Conservation (phyloP, 2,888 invertebrate species). For the Tenthredo livida region DNA sequence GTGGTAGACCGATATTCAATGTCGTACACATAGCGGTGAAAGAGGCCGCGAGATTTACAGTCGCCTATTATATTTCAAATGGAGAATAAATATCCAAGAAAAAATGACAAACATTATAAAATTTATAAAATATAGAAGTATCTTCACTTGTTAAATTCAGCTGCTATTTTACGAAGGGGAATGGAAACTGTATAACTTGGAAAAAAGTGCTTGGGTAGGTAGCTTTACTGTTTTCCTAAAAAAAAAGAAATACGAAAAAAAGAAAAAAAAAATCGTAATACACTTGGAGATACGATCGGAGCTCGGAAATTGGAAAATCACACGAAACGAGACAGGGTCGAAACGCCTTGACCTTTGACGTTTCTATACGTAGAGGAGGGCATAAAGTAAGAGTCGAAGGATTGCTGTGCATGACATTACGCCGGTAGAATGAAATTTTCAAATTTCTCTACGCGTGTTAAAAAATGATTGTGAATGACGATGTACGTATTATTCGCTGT, state of each 20-base stretch:
- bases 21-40: neutral
- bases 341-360: neutral
- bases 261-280: too few species aligned
- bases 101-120: neutral
- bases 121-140: neutral
- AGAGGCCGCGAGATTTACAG: neutral
- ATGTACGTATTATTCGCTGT: neutral
- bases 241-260: too few species aligned
- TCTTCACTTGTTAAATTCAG: too few species aligned
- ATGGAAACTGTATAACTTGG: too few species aligned
- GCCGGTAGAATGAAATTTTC: neutral
- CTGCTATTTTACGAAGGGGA: too few species aligned
- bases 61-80: neutral
- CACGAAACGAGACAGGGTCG: neutral
- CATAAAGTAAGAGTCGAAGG: neutral
- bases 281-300: neutral
- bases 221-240: neutral
- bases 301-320: slow-evolving; percentile 4
- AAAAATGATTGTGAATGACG: neutral
- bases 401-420: neutral
- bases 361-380: neutral
- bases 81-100: neutral
- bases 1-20: neutral
- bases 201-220: neutral
- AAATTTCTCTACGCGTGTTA: neutral